phyloP scores from a whole-genome alignment of 2,888 invertebrate species.

The Chrysomela aeneicollis region DNA sequence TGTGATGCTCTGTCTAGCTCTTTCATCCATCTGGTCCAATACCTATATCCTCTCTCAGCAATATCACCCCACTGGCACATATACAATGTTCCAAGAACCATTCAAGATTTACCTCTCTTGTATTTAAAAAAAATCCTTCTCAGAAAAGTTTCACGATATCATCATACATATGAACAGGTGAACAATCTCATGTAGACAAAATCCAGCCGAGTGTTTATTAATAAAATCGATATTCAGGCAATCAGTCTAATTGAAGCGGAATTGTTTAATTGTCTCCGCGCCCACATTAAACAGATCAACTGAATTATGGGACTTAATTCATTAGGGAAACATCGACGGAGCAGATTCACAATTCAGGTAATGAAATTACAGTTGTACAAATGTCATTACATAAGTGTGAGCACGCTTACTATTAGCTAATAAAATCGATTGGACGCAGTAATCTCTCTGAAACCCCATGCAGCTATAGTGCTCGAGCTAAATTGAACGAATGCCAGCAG shows the following conservation, averaged over 20 bases:
- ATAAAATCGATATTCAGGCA: constrained; percentile 16
- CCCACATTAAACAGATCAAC: constrained; percentile 47
- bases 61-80: too few species aligned
- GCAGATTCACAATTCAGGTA: constrained; percentile 60
- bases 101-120: too few species aligned
- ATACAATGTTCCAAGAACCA: too few species aligned
- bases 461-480: constrained; percentile 36
- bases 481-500: constrained; percentile 52
- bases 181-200: too few species aligned
- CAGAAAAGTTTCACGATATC: too few species aligned
- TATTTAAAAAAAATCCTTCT: too few species aligned
- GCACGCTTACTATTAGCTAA: constrained; percentile 61
- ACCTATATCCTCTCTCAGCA: too few species aligned
- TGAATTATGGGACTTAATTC: constrained; percentile 50
- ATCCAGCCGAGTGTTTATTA: not conserved
- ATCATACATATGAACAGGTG: too few species aligned
- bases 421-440: constrained; percentile 58
- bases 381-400: constrained; percentile 61
- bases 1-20: too few species aligned
- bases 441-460: constrained; percentile 56
- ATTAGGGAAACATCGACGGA: constrained; percentile 56
- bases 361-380: constrained; percentile 61
- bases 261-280: constrained; percentile 46
- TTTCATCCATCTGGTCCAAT: too few species aligned
- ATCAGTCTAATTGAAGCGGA: constrained; percentile 41